Percentiles rank a stretch among this genome's conserved stretches.
phyloP scores from a whole-genome alignment of 2,888 invertebrate genomes.

The Achlya flavicornis region DNA sequence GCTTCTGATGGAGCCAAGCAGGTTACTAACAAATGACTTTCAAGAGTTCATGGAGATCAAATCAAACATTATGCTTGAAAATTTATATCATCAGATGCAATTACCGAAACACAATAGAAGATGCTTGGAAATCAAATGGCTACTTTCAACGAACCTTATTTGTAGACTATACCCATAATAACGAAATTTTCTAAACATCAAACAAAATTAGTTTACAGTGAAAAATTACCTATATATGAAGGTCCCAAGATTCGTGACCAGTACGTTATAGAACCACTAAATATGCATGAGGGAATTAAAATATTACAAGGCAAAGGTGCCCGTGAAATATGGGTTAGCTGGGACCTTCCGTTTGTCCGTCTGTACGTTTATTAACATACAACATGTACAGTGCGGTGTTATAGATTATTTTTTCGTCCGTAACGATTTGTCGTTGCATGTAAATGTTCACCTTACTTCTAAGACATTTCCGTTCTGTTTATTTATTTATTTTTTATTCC shows the following conservation, averaged over 20 bases:
- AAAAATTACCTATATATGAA: conserved; percentile 48
- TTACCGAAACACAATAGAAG: too few species aligned
- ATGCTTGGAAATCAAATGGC: too few species aligned
- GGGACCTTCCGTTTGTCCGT: conserved; percentile 10
- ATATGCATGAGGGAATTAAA: conserved; percentile 76
- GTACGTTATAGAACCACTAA: conserved; percentile 54
- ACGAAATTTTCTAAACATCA: not conserved
- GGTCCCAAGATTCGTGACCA: conserved; percentile 55
- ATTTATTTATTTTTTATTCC: conserved; percentile 5
- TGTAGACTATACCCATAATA: not conserved
- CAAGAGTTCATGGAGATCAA: too few species aligned
- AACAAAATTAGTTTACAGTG: conserved; percentile 31
- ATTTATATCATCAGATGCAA: too few species aligned
- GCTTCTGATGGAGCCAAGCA: too few species aligned
- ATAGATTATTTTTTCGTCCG: conserved; percentile 25
- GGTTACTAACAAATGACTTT: too few species aligned
- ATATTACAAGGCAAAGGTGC: conserved; percentile 52
- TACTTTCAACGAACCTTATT: too few species aligned
- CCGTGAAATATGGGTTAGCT: conserved; percentile 17
- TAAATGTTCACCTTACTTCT: conserved; percentile 12
- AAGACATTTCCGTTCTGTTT: conserved; percentile 8
- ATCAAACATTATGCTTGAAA: too few species aligned
- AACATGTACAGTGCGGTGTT: conserved; percentile 33
- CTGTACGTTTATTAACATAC: conserved; percentile 41
- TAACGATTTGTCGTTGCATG: conserved; percentile 38